Conservation (phyloP, 2,113 vertebrate species). For the Oncorhynchus clarkii region DNA sequence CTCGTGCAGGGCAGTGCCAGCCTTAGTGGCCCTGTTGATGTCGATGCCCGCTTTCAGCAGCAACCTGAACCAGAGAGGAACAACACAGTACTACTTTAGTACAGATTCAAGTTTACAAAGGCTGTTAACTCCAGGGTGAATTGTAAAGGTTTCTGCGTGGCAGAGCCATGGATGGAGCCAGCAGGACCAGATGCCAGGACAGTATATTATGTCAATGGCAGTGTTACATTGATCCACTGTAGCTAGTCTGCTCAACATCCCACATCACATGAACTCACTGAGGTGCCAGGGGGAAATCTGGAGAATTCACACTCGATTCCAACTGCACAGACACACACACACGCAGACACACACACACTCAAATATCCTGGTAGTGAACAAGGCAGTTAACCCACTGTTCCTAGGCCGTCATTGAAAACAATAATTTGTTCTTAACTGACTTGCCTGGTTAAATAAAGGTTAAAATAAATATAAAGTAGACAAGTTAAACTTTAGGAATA, state of each 20-base stretch:
- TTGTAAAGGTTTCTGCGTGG: too few relatives aligned
- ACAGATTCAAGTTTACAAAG: background rate
- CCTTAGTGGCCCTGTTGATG: slow-evolving; percentile 92
- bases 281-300: background rate
- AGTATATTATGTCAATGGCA: too few relatives aligned
- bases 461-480: background rate
- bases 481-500: background rate
- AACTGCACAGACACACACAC: slow-evolving; percentile 4
- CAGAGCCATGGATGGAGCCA: background rate
- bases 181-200: too few relatives aligned
- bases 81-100: background rate
- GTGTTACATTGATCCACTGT: background rate
- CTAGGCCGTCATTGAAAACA: too few relatives aligned
- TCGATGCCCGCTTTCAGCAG: slow-evolving; percentile 90
- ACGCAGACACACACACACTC: background rate
- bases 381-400: too few relatives aligned
- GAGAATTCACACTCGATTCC: slow-evolving; percentile 2
- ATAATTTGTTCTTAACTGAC: too few relatives aligned
- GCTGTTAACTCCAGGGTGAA: background rate
- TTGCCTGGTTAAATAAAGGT: too few relatives aligned
- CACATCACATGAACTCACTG: background rate
- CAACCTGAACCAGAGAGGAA: slow-evolving; percentile 70
- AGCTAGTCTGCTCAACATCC: background rate
- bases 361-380: background rate
- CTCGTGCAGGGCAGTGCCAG: slow-evolving; percentile 89